Evolutionary conservation across 1,140 invertebrate genomes (phyloP).

Genomic region (Polypedilum vanderplanki): DNA sequence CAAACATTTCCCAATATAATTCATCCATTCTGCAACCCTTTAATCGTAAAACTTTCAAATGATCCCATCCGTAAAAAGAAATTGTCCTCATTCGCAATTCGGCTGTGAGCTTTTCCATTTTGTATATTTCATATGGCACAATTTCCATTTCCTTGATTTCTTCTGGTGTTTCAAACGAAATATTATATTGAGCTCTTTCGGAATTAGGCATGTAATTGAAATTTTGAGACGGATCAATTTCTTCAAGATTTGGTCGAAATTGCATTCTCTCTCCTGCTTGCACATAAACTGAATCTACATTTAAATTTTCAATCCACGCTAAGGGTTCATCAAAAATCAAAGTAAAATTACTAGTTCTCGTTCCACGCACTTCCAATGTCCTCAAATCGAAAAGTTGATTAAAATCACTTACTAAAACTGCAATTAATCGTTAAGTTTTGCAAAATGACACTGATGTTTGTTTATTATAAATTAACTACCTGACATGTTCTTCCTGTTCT

Average conservation of each 20-base stretch:
- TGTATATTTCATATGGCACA: slow-evolving; percentile 57
- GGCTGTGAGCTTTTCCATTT: slow-evolving; percentile 45
- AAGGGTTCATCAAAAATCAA: slow-evolving; percentile 45
- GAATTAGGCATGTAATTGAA: slow-evolving; percentile 40
- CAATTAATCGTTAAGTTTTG: not conserved
- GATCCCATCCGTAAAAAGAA: slow-evolving; percentile 50
- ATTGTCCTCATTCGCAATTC: slow-evolving; percentile 32
- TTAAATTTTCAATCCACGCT: slow-evolving; percentile 43
- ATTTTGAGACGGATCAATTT: slow-evolving; percentile 37
- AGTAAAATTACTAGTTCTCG: slow-evolving; percentile 37
- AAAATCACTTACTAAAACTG: slow-evolving; percentile 46
- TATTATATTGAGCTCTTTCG: slow-evolving; percentile 32
- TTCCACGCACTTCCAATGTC: slow-evolving; percentile 55
- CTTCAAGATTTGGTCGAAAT: slow-evolving; percentile 39
- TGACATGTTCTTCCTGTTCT: slow-evolving; percentile 39
- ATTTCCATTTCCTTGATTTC: slow-evolving; percentile 45
- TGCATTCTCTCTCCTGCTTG: slow-evolving; percentile 34
- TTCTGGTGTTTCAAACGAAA: slow-evolving; percentile 33
- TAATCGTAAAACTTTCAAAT: slow-evolving; percentile 52
- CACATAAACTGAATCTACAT: slow-evolving; percentile 42
- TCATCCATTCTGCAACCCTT: slow-evolving; percentile 52
- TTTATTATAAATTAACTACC: slow-evolving; percentile 34
- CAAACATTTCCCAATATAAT: slow-evolving; percentile 63
- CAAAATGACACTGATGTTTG: too few species aligned
- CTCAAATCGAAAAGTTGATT: slow-evolving; percentile 49